phyloP scores from a whole-genome alignment of 2,797 vertebrate species.

The Linurgus olivaceus region DNA sequence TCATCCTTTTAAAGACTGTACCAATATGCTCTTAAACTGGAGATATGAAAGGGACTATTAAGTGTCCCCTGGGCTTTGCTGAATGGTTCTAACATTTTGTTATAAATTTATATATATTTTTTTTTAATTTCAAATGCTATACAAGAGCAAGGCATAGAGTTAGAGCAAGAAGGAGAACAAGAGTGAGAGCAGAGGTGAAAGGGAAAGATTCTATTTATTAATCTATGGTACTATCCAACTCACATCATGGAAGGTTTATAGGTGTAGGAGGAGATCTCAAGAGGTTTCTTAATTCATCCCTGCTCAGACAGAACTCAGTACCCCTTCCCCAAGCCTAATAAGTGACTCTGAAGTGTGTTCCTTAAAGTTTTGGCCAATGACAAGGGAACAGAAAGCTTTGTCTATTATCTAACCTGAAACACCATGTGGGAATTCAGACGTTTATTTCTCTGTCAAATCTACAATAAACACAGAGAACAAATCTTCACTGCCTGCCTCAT shows the following conservation, averaged over 20 bases:
- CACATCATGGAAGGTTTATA: background rate
- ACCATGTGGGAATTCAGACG: background rate
- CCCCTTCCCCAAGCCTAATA: background rate
- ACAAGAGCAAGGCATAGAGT: background rate
- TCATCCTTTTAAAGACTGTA: background rate
- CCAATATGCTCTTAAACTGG: accelerated
- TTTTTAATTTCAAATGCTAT: background rate
- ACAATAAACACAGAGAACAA: background rate
- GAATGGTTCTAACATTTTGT: background rate
- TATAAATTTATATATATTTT: background rate
- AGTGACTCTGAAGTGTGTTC: background rate
- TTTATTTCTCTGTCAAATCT: background rate
- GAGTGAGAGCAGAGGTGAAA: background rate
- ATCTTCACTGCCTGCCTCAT: background rate
- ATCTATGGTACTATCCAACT: background rate
- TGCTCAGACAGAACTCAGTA: background rate
- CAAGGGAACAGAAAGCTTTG: background rate
- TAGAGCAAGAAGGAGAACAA: background rate
- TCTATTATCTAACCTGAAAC: background rate
- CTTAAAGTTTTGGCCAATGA: background rate
- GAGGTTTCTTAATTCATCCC: background rate
- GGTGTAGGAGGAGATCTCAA: background rate
- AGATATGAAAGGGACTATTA: background rate
- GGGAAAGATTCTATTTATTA: background rate
- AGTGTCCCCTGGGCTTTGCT: background rate